phyloP scores from a whole-genome alignment of 2,797 vertebrate genomes.

The Graptemys geographica region DNA sequence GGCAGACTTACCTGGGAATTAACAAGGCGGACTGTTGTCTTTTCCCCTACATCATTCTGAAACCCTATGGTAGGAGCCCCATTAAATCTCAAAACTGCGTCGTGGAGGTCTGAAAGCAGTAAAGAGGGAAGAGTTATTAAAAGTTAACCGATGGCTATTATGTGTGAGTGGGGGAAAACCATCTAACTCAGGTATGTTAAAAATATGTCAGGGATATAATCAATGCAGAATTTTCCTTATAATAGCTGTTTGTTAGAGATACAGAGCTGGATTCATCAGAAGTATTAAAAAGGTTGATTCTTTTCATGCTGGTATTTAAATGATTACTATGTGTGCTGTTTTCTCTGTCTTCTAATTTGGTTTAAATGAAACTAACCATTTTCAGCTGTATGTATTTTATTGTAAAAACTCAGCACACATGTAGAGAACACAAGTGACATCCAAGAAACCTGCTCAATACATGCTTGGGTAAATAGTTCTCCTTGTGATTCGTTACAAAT shows the following conservation, averaged over 20 bases:
- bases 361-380: neutral
- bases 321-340: neutral
- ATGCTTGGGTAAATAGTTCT: neutral
- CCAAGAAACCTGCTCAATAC: neutral
- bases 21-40: slow-evolving; percentile 85
- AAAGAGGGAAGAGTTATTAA: slow-evolving; percentile 7
- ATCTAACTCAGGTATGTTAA: neutral
- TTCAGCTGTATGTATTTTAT: neutral
- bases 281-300: neutral
- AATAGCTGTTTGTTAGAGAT: neutral
- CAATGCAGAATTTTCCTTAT: neutral
- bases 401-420: neutral
- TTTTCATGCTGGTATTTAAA: neutral
- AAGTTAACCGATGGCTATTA: neutral
- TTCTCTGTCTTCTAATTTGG: neutral
- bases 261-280: neutral
- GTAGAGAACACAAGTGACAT: neutral
- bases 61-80: slow-evolving; percentile 82
- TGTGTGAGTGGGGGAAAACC: neutral
- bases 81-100: slow-evolving; percentile 85
- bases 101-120: slow-evolving; percentile 82
- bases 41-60: slow-evolving; percentile 83
- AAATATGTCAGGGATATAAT: neutral
- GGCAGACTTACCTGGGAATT: slow-evolving; percentile 85
- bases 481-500: neutral